A percentile compares a stretch with the other conserved stretches of the same genome.
These are phyloP conservation scores for Tenthredo notha DNA, from an alignment of 2,888 invertebrate genomes.

Conservation along the genomic window DNA sequence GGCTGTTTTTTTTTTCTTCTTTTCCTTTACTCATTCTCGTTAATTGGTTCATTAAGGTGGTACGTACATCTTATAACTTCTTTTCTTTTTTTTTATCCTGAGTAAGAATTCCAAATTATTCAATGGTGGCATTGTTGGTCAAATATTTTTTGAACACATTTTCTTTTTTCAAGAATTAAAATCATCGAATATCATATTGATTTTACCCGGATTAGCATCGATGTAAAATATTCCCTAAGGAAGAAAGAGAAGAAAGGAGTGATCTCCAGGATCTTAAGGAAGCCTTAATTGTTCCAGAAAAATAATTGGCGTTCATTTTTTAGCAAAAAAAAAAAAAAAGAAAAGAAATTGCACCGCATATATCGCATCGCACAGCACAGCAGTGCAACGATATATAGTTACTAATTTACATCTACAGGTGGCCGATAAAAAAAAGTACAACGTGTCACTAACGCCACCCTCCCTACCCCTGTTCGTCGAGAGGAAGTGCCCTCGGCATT, in stretches of 20 bases:
- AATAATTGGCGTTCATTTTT: too few relatives aligned
- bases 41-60: background rate
- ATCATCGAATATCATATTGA: too few relatives aligned
- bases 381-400: background rate
- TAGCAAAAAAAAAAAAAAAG: background rate
- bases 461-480: background rate
- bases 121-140: too few relatives aligned
- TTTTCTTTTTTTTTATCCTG: too few relatives aligned
- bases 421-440: slow-evolving; percentile 48
- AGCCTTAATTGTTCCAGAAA: background rate
- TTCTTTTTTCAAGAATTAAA: too few relatives aligned
- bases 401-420: slow-evolving; percentile 51
- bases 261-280: too few relatives aligned
- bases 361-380: background rate
- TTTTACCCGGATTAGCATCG: too few relatives aligned
- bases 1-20: background rate
- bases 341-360: background rate
- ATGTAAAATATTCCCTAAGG: too few relatives aligned
- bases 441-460: slow-evolving; percentile 38
- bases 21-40: background rate
- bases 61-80: too few relatives aligned
- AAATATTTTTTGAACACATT: too few relatives aligned
- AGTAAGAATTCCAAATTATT: too few relatives aligned
- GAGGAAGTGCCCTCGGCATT: slow-evolving; percentile 48
- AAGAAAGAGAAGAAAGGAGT: too few relatives aligned